Evolutionary conservation across 35 echinoderm and acorn worm genomes (phyloP).

Genomic region (Heliocidaris erythrogramma): DNA sequence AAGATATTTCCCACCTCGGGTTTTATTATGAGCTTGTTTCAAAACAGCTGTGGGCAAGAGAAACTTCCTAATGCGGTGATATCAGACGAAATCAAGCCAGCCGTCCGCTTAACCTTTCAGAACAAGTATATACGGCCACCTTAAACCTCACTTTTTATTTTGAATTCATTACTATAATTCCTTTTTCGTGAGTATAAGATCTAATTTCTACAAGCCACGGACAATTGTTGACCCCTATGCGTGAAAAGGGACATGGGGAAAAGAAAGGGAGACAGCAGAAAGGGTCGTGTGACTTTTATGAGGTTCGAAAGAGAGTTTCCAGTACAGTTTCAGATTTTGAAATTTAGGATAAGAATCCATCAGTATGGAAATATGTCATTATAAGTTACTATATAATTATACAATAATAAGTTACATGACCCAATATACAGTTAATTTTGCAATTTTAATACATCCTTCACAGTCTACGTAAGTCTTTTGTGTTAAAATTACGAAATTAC

Average conservation of each 20-base stretch:
- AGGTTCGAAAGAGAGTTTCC: not conserved
- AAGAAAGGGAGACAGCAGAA: not conserved
- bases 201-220: not conserved
- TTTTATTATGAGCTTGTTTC: not conserved
- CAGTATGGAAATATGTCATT: too few relatives aligned
- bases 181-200: not conserved
- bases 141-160: not conserved
- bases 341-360: too few relatives aligned
- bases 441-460: too few relatives aligned
- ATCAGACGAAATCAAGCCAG: not conserved
- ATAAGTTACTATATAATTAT: too few relatives aligned
- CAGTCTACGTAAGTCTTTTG: too few relatives aligned
- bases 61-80: not conserved
- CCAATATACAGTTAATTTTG: too few relatives aligned
- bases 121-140: not conserved
- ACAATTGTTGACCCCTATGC: not conserved
- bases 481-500: too few relatives aligned
- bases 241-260: not conserved
- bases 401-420: too few relatives aligned
- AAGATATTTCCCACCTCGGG: not conserved
- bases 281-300: not conserved
- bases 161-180: not conserved
- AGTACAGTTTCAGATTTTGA: not conserved
- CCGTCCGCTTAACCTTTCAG: not conserved
- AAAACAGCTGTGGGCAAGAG: not conserved